Evolutionary conservation across 2,797 vertebrate species (phyloP).

Genomic region (Basileuterus tristriatus): DNA sequence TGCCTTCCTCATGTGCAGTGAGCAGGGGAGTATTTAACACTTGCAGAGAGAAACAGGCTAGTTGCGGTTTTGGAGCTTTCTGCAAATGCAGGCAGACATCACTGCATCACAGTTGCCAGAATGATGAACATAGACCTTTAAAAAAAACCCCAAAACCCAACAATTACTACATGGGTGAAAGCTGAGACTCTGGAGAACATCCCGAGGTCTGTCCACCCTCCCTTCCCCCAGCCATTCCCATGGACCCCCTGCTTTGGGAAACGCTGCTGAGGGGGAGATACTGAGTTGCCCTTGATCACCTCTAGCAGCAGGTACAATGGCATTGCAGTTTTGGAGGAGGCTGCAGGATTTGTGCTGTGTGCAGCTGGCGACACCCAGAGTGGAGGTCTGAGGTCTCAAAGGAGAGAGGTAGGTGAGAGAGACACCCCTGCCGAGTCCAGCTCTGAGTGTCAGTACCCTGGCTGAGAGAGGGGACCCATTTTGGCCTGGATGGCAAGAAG

Average conservation of each 20-base stretch:
- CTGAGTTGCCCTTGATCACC: slow-evolving; percentile 75
- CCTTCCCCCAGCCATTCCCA: slow-evolving; percentile 60
- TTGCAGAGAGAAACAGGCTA: slow-evolving; percentile 49
- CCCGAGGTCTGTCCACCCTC: slow-evolving; percentile 20
- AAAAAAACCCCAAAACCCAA: not conserved
- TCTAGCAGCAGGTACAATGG: slow-evolving; percentile 76
- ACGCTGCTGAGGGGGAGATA: slow-evolving; percentile 68
- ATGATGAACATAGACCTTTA: not conserved
- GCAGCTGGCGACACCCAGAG: slow-evolving; percentile 74
- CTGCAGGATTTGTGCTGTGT: slow-evolving; percentile 76
- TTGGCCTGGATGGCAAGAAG: slow-evolving; percentile 62
- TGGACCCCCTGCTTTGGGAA: slow-evolving; percentile 64
- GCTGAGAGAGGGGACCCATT: slow-evolving; percentile 21
- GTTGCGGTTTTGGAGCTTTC: not conserved
- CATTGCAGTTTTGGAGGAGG: slow-evolving; percentile 74
- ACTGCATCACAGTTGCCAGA: slow-evolving; percentile 18
- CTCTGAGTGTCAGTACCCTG: slow-evolving; percentile 45
- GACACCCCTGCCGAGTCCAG: slow-evolving; percentile 60
- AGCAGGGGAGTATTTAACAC: slow-evolving; percentile 36
- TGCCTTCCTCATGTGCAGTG: slow-evolving; percentile 7
- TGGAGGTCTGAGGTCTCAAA: slow-evolving; percentile 76
- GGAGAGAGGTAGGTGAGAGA: slow-evolving; percentile 77
- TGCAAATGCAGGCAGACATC: slow-evolving; percentile 22
- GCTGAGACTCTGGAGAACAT: slow-evolving; percentile 51
- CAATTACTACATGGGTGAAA: slow-evolving; percentile 27